Evolutionary conservation across 2,113 vertebrate species (phyloP), one percentile per base, ranked within the genome.

Genomic region (Engraulis encrasicolus): DNA sequence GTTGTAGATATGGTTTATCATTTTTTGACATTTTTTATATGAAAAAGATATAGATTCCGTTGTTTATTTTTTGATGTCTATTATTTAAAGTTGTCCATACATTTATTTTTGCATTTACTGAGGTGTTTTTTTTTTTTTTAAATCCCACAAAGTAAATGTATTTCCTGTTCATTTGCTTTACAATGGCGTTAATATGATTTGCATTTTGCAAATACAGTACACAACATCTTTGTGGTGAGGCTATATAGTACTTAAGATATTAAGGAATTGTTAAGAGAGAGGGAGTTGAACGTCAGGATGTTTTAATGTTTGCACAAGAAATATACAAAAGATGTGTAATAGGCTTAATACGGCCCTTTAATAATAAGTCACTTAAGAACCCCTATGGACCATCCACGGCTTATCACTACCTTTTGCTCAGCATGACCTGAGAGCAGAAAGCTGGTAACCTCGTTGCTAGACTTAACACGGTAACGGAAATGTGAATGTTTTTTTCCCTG

Each of bases 1-100:
- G 82, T 89, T 94, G 87, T 93, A 92, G 91, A 92, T 91, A 89
- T 50, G 80, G 82, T 82, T 88, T 91, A 88, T 80, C 89, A 85
- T 90, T 82, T 31, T 83, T 31, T 81, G 40, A 79, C 85, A 79
- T 83, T 84, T 90, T 92, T 83, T 45, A 45, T 9, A 45, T 45
- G 9, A 5, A 45, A 5, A 45, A 86, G n/a, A n/a, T n/a, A 91
- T 88, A 89, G 87, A 91, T 86, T 87, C 18, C 85, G 82, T 78
- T 48, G 86, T 91, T 93, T 90, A 89, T 92, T 92, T 91, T 93
- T 91, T 54, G 83, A 91, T 86, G 87, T 89, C 85, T 92, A 84
- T 92, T 85, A 88, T 90, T 90, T 90, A 91, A 94, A 90, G 91
- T 92, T 91, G 84, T 87, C 85, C 90, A 89, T 52, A 91, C 54